phyloP scores from a whole-genome alignment of 2,113 vertebrate species.

The Toxotes chatareus region DNA sequence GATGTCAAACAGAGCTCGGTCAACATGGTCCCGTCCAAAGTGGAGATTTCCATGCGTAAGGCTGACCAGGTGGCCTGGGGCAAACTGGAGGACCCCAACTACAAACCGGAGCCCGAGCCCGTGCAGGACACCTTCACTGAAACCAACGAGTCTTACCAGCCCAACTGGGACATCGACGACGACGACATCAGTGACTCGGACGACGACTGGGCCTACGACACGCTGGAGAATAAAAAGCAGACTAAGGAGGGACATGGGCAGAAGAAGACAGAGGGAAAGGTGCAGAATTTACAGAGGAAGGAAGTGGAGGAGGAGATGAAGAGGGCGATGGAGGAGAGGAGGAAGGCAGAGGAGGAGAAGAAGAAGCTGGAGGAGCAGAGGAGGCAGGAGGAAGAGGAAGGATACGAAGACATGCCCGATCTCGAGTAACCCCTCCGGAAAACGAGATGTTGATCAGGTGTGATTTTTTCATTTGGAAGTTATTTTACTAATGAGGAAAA shows the following conservation, averaged over 20 bases:
- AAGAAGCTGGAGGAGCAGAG: conserved; percentile 55
- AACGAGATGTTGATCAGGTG: background rate
- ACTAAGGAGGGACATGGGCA: fast-evolving
- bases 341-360: conserved; percentile 49
- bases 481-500: background rate
- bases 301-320: conserved; percentile 72
- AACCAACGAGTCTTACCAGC: background rate
- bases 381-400: conserved; percentile 48
- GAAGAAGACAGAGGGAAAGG: conserved; percentile 1
- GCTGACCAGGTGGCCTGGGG: conserved; percentile 89
- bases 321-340: conserved; percentile 55
- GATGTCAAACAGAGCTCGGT: conserved; percentile 86
- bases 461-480: background rate
- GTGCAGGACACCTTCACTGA: conserved; percentile 44
- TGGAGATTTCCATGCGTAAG: conserved; percentile 92
- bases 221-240: background rate
- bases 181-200: conserved; percentile 88
- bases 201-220: conserved; percentile 77
- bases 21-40: conserved; percentile 92
- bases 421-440: conserved; percentile 50
- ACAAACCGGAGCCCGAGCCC: conserved; percentile 62
- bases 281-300: conserved; percentile 39
- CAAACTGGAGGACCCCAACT: conserved; percentile 88
- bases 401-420: conserved; percentile 74
- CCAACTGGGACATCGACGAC: conserved; percentile 82